Percentiles rank a stretch among this genome's conserved stretches.
phyloP scores from a whole-genome alignment of 2,113 vertebrate species.

The Siniperca chuatsi region DNA sequence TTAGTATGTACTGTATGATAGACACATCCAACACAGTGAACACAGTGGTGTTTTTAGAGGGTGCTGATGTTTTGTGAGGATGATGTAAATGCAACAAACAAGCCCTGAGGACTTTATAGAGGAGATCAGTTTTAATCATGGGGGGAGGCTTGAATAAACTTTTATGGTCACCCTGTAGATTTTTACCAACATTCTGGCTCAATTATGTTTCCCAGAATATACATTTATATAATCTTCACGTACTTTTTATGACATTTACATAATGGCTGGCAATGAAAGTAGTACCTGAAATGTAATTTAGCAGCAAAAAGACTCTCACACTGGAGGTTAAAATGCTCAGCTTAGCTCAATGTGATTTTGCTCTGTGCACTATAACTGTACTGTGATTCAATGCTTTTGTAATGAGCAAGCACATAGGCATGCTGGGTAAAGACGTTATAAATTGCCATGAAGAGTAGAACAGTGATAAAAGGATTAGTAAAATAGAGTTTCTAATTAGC shows the following conservation, averaged over 20 bases:
- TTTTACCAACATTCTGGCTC: not conserved
- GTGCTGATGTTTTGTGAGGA: constrained; percentile 12
- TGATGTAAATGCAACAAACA: constrained; percentile 21
- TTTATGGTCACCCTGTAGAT: constrained; percentile 24
- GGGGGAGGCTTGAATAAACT: constrained; percentile 26
- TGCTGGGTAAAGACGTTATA: constrained; percentile 41
- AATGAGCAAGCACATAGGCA: constrained; percentile 48
- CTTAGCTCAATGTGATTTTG: constrained; percentile 20
- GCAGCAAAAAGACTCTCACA: constrained; percentile 14
- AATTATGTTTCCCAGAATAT: not conserved
- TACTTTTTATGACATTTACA: constrained; percentile 14
- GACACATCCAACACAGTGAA: constrained; percentile 10
- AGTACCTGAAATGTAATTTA: constrained; percentile 19
- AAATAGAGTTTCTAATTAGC: constrained; percentile 68
- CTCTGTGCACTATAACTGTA: constrained; percentile 32
- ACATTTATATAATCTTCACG: constrained; percentile 10
- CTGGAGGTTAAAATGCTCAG: constrained; percentile 25
- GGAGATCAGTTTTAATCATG: constrained; percentile 20
- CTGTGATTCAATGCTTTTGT: constrained; percentile 35
- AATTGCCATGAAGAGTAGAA: constrained; percentile 47
- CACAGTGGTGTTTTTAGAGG: constrained; percentile 3
- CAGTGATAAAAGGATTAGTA: constrained; percentile 66
- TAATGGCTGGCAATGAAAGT: not conserved
- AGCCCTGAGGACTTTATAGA: constrained; percentile 21
- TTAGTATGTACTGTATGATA: constrained; percentile 6